Evolutionary conservation across 2,888 invertebrate species (phyloP).

Genomic region (Drosophila merina): DNA sequence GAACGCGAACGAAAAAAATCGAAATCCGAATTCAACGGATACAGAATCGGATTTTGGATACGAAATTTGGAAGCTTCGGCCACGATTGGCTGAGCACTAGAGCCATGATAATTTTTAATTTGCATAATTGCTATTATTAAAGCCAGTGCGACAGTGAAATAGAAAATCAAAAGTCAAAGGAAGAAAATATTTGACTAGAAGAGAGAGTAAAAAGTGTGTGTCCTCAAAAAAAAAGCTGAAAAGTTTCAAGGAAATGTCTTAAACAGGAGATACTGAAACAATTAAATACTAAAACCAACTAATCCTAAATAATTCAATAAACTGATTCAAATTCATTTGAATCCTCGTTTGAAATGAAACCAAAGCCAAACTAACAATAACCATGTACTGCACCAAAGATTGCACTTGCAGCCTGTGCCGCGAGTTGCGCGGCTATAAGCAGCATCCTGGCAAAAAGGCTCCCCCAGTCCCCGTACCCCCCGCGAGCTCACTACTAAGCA

Average conservation of each 20-base stretch:
- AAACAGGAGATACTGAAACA: background rate
- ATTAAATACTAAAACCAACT: background rate
- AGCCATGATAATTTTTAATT: conserved; percentile 77
- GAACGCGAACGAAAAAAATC: conserved; percentile 29
- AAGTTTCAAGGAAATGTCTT: background rate
- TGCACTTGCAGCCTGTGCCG: conserved; percentile 91
- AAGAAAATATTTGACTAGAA: background rate
- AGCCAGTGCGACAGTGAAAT: conserved; percentile 43
- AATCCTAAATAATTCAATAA: background rate
- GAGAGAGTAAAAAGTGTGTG: background rate
- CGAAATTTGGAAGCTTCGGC: conserved; percentile 23
- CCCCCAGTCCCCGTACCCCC: conserved; percentile 35
- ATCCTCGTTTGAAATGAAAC: conserved; percentile 64
- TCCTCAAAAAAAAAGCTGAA: conserved; percentile 1
- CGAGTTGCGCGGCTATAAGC: conserved; percentile 87
- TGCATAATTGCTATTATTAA: conserved; percentile 75
- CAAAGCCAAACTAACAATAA: conserved; percentile 37
- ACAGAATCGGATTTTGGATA: conserved; percentile 51
- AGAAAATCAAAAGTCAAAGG: conserved; percentile 17
- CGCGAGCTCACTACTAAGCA: conserved; percentile 76
- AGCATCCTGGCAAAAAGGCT: conserved; percentile 52
- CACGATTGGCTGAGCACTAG: conserved; percentile 11
- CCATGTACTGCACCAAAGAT: conserved; percentile 89
- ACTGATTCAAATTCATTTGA: conserved; percentile 15
- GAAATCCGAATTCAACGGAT: conserved; percentile 15